Percentiles rank a stretch among this genome's conserved stretches.
These are phyloP conservation scores for Sinelater perroti DNA, from an alignment of 2,888 invertebrate genomes.

Conservation along the genomic window DNA sequence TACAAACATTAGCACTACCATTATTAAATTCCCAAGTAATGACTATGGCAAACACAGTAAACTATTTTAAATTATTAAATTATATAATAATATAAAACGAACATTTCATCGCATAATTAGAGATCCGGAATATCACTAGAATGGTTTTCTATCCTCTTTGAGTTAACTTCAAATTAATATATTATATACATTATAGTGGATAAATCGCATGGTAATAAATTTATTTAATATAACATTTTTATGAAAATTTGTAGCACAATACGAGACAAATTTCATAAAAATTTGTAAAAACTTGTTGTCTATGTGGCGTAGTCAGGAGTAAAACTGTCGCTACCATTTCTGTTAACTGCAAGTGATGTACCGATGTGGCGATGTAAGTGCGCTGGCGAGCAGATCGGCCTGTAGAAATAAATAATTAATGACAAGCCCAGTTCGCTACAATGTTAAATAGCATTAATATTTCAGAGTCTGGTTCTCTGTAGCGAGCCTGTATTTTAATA, in stretches of 20 bases:
- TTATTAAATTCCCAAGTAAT: slow-evolving; percentile 65
- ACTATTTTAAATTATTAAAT: slow-evolving; percentile 54
- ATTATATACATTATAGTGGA: no score
- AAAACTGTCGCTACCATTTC: neutral
- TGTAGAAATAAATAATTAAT: no score
- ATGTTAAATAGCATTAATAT: no score
- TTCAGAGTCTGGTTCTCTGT: no score
- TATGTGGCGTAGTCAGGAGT: neutral
- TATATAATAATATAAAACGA: slow-evolving; percentile 60
- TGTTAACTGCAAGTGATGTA: no score
- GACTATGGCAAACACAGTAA: slow-evolving; percentile 64
- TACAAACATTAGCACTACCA: slow-evolving; percentile 83
- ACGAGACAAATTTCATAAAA: neutral
- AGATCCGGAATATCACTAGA: slow-evolving; percentile 28
- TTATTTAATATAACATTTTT: slow-evolving; percentile 6
- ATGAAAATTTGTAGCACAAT: neutral
- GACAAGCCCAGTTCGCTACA: no score
- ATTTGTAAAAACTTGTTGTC: neutral
- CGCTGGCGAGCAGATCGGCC: no score
- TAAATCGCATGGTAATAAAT: neutral
- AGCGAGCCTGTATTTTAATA: no score
- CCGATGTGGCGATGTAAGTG: no score
- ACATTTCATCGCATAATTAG: slow-evolving; percentile 63
- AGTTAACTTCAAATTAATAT: no score
- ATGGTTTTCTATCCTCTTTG: no score